phyloP scores from a whole-genome alignment of 2,797 vertebrate species.

The Hyperoplus immaculatus region DNA sequence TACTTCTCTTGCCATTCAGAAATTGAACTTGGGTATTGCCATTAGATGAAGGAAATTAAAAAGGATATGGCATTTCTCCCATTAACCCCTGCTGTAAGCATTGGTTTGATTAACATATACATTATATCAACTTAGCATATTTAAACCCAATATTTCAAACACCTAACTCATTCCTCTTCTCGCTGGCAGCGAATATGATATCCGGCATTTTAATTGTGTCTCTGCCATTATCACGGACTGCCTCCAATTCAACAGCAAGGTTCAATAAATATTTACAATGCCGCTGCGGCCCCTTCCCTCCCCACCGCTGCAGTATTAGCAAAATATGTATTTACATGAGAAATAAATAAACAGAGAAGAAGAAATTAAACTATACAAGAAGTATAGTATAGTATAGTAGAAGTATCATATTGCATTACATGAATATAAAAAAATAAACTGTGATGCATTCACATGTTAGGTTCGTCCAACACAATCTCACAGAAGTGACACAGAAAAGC shows the following conservation, averaged over 20 bases:
- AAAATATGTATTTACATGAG: conserved; percentile 83
- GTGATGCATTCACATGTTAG: conserved; percentile 67
- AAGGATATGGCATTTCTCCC: conserved; percentile 80
- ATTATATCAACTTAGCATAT: conserved; percentile 57
- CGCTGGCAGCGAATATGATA: conserved; percentile 37
- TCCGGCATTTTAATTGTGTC: conserved; percentile 53
- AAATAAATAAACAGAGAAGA: conserved; percentile 81
- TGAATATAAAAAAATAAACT: conserved; percentile 79
- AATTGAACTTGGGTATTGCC: conserved; percentile 78
- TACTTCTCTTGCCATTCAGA: conserved; percentile 53
- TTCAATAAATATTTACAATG: conserved; percentile 82
- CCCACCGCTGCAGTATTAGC: conserved; percentile 67
- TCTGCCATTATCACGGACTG: conserved; percentile 57
- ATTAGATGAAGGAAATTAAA: conserved; percentile 69
- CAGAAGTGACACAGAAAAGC: conserved; percentile 78
- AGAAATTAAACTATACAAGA: conserved; percentile 76
- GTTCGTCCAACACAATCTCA: conserved; percentile 73
- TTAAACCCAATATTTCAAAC: conserved; percentile 58
- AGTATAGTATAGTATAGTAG: conserved; percentile 72
- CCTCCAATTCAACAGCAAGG: conserved; percentile 56
- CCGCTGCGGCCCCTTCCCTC: conserved; percentile 48
- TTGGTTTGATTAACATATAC: conserved; percentile 65
- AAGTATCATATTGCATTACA: conserved; percentile 78
- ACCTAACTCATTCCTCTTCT: conserved; percentile 46
- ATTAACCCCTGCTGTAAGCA: conserved; percentile 69